These are phyloP conservation scores for Eulacestoma nigropectus DNA, from an alignment of 2,113 vertebrate species.

Conservation along the genomic window DNA sequence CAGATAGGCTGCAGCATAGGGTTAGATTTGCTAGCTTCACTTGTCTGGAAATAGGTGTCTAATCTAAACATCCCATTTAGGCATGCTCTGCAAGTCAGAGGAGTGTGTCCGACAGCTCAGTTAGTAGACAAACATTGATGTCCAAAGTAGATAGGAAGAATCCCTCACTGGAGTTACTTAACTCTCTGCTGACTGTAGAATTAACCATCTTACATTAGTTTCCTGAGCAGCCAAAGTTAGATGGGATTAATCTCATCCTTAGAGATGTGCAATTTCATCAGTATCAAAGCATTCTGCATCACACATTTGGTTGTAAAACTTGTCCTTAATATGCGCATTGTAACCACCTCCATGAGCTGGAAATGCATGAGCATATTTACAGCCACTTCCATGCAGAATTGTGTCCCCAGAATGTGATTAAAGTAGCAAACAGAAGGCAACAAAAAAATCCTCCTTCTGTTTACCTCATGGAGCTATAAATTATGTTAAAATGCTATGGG, in stretches of 20 bases:
- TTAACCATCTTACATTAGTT: not conserved
- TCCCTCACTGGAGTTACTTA: not conserved
- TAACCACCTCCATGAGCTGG: not conserved
- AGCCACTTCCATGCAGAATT: not conserved
- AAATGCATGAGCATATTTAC: not conserved
- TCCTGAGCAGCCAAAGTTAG: not conserved
- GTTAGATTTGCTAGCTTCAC: not conserved
- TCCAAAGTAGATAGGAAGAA: not conserved
- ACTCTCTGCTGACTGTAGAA: not conserved
- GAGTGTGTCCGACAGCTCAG: not conserved
- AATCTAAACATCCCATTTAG: not conserved
- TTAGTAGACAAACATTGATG: not conserved
- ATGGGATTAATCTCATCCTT: not conserved
- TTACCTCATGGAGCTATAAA: not conserved
- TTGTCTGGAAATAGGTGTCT: not conserved
- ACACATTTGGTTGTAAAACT: not conserved
- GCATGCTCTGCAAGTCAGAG: not conserved
- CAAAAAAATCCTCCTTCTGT: not conserved
- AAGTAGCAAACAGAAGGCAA: not conserved
- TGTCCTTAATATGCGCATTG: not conserved
- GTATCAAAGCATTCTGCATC: not conserved
- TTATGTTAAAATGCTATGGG: not conserved
- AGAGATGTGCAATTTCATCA: not conserved
- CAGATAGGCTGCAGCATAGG: not conserved
- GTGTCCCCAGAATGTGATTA: not conserved